phyloP scores from a whole-genome alignment of 2,113 vertebrate genomes.

The Chunga burmeisteri region DNA sequence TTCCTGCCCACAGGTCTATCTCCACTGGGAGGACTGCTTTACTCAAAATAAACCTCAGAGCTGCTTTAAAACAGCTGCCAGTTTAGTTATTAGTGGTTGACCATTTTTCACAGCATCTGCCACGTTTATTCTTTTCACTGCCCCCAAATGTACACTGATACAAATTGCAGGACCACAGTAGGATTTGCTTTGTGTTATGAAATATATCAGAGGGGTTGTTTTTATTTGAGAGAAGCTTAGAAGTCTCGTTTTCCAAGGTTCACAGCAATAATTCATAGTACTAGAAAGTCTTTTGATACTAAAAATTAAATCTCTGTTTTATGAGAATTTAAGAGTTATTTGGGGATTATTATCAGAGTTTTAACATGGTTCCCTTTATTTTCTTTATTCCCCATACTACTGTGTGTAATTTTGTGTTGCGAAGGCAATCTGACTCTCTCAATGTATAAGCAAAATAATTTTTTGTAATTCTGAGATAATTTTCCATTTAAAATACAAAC shows the following conservation, averaged over 20 bases:
- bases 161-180: not conserved
- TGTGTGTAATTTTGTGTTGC: not conserved
- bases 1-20: not conserved
- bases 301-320: constrained; percentile 33
- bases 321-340: not conserved
- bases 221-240: not conserved
- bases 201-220: not conserved
- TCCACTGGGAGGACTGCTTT: not conserved
- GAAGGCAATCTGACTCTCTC: not conserved
- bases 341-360: not conserved
- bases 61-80: not conserved
- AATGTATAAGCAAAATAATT: not conserved
- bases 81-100: not conserved
- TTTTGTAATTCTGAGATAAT: not conserved
- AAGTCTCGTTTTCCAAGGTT: not conserved
- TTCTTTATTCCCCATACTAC: not conserved
- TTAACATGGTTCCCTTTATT: not conserved
- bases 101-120: not conserved
- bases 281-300: not conserved
- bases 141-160: not conserved
- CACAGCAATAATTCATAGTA: not conserved
- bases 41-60: not conserved
- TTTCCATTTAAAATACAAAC: not conserved
- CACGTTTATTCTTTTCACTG: not conserved
- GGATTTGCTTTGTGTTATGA: not conserved